Conservation (phyloP, 2,888 invertebrate genomes). For the Hirtodrosophila duncani region DNA sequence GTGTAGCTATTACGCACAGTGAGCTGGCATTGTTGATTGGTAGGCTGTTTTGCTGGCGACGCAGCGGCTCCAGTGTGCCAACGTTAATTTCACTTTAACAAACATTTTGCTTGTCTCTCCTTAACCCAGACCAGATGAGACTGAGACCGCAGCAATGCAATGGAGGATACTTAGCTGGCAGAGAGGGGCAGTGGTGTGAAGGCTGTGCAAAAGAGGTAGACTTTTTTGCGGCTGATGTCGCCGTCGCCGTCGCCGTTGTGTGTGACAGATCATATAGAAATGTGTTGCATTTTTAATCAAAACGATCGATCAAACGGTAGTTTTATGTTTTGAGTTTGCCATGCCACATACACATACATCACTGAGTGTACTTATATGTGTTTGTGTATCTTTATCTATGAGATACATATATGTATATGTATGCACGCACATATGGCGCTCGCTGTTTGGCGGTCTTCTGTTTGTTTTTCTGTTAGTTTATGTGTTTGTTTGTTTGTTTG, state of each 20-base stretch:
- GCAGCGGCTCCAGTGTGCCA: too few species aligned
- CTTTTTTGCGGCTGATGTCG: conserved; percentile 60
- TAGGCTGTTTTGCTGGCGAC: conserved; percentile 63
- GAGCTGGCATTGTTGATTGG: conserved; percentile 65
- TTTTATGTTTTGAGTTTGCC: conserved; percentile 52
- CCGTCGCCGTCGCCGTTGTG: conserved; percentile 40
- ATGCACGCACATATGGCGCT: conserved; percentile 56
- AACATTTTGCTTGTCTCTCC: conserved; percentile 70
- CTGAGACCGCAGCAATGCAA: too few species aligned
- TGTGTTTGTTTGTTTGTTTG: conserved; percentile 24
- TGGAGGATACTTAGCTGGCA: too few species aligned
- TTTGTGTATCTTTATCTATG: conserved; percentile 20
- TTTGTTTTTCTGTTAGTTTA: conserved; percentile 29
- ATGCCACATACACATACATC: conserved; percentile 30
- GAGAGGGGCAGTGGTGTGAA: neutral
- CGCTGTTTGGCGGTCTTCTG: conserved; percentile 21
- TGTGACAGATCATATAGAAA: conserved; percentile 76
- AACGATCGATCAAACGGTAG: conserved; percentile 77
- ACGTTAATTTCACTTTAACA: conserved; percentile 75
- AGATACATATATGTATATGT: conserved; percentile 10
- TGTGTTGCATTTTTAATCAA: conserved; percentile 77
- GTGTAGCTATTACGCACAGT: conserved; percentile 36
- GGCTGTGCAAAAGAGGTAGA: too few species aligned
- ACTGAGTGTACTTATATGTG: conserved; percentile 35
- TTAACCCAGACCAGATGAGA: neutral